Percentiles rank a stretch among this genome's conserved stretches.
Conservation (phyloP, 30 jellyfish, hydroid and myxozoan species). For the Clytia hemisphaerica region DNA sequence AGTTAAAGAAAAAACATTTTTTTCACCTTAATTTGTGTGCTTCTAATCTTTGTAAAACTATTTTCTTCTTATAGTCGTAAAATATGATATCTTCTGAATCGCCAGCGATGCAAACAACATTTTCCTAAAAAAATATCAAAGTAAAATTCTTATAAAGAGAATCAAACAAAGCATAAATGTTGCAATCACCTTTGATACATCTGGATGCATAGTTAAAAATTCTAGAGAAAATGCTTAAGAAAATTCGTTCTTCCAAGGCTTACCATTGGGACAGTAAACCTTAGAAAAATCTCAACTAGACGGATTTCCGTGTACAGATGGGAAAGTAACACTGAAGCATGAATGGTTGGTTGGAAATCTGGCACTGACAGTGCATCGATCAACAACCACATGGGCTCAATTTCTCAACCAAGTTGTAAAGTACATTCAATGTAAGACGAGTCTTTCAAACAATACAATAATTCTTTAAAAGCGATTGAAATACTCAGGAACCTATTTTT, state of each 20-base stretch:
- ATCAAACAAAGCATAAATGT: not conserved
- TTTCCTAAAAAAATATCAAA: constrained; percentile 16
- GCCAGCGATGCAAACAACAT: constrained; percentile 37
- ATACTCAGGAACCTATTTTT: too few species aligned
- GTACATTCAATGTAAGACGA: too few species aligned
- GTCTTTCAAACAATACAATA: too few species aligned
- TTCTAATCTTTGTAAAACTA: constrained; percentile 33
- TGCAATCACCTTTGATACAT: too few species aligned
- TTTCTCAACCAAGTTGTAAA: not conserved
- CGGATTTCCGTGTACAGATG: not conserved
- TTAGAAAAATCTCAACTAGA: not conserved
- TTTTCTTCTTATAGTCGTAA: constrained; percentile 27
- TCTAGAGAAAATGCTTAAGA: not conserved
- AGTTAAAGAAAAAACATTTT: not conserved
- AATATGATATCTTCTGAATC: constrained; percentile 54
- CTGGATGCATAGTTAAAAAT: too few species aligned
- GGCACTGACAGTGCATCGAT: too few species aligned
- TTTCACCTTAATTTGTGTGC: constrained; percentile 64
- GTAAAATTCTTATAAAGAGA: not conserved
- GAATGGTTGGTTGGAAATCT: too few species aligned
- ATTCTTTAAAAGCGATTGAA: not conserved
- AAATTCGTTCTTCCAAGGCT: not conserved
- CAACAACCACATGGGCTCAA: not conserved
- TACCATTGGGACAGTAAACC: not conserved
- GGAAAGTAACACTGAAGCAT: not conserved